Base-by-base conservation (phyloP, 2,888 invertebrate species). In the Pristionchus entomophagus region DNA sequence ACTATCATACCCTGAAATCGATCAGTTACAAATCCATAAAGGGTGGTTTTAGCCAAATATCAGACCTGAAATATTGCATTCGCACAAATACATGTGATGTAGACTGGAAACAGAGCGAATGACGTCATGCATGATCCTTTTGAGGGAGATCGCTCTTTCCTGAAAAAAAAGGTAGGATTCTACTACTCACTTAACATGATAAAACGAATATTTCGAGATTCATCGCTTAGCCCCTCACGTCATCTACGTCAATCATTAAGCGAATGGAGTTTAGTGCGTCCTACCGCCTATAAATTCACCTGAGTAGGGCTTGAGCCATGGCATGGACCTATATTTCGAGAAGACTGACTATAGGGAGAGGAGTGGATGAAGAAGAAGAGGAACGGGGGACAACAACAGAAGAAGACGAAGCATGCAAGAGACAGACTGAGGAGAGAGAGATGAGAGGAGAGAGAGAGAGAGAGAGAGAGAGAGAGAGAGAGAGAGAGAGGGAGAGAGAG, bases 1-100 rank as follows among this genome's bases (percentile, higher is more conserved):
- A 90, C 90, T 35, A 90, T 88, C 86, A 89, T 88, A n/a, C 90
- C 90, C 87, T 90, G 83, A 26, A 62, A 62, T 73, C 41, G 32
- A 17, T 29, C 4, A 26, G 6, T 2, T 56, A n/a, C n/a, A n/a
- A n/a, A n/a, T n/a, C n/a, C n/a, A n/a, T n/a, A n/a, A n/a, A n/a
- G n/a, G n/a, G n/a, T n/a, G n/a, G n/a, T n/a, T n/a, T n/a, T n/a
- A n/a, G n/a, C n/a, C 6, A 45, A 45, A 41, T 26, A 77, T 59
- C 14, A 19, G 17, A 82, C 90, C 87, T 90, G 83, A n/a, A 62
- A 62, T 51, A 90, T 65, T 22, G 88, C 90, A 88, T 89, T 89
- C 0, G 86, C 83, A 51, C 88, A 90, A 17, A 90, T 51, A 65
- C 89, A 86, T 3, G 87, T 81, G 73, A 90, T 83, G 38, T 88